Conservation (phyloP, 2,113 vertebrate genomes). For the Verasper variegatus region DNA sequence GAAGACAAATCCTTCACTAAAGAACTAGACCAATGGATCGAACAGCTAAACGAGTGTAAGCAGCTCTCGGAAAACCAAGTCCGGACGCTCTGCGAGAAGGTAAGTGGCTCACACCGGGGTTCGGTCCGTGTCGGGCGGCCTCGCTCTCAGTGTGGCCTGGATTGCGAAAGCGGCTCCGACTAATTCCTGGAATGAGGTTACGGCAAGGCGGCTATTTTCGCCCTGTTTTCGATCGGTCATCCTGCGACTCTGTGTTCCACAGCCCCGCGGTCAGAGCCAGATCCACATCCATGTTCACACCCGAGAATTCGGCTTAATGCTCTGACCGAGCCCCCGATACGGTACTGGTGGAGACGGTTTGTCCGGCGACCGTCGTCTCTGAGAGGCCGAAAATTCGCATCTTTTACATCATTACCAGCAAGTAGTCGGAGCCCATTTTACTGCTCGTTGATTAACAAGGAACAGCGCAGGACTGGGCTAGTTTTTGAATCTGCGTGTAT, state of each 20-base stretch:
- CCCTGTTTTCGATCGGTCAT: conserved; percentile 7
- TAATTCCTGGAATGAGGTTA: conserved; percentile 54
- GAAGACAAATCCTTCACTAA: conserved; percentile 85
- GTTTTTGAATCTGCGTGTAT: background rate
- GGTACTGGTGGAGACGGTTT: too few relatives aligned
- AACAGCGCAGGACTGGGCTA: background rate
- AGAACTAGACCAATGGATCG: conserved; percentile 85
- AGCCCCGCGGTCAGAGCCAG: rapidly evolving
- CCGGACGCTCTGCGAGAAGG: conserved; percentile 84
- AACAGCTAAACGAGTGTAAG: conserved; percentile 85
- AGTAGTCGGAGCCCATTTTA: background rate
- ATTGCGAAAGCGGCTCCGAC: conserved; percentile 42
- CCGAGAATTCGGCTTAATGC: background rate
- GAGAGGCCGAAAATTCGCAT: too few relatives aligned
- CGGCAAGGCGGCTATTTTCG: conserved; percentile 10
- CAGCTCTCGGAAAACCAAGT: conserved; percentile 84
- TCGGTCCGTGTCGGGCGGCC: background rate
- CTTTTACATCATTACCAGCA: background rate
- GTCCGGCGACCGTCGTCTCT: too few relatives aligned
- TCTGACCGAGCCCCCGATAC: too few relatives aligned
- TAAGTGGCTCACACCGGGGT: conserved; percentile 15
- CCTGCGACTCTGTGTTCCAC: rapidly evolving
- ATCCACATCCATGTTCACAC: background rate
- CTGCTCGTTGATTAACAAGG: background rate
- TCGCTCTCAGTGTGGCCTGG: conserved; percentile 43